phyloP scores from a whole-genome alignment of 2,113 vertebrate species.

The Oophaga pumilio region DNA sequence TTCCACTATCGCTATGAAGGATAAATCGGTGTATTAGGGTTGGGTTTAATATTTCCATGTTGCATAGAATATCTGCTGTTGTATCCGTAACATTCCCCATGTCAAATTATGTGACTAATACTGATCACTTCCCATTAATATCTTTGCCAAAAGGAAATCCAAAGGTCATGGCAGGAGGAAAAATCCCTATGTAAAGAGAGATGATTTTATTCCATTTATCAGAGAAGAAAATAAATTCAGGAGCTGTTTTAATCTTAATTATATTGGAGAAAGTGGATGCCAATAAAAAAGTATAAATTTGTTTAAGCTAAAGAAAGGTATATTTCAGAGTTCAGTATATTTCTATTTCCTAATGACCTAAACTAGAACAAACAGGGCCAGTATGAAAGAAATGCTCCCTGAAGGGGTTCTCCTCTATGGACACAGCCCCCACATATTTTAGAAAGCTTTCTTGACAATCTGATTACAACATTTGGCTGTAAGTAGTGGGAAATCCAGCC shows the following conservation, averaged over 20 bases:
- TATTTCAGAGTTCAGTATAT: no score
- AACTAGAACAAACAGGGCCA: no score
- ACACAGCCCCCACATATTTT: no score
- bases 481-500: no score
- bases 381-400: no score
- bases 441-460: no score
- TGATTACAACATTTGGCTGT: no score
- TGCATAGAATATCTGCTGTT: neutral
- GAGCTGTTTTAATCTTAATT: neutral
- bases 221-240: neutral
- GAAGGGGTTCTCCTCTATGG: no score
- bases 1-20: neutral
- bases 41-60: neutral
- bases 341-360: no score
- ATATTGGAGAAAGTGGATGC: neutral
- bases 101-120: neutral
- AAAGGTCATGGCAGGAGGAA: slow-evolving; percentile 38
- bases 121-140: neutral
- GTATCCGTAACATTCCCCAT: neutral
- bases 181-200: neutral
- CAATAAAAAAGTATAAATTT: no score
- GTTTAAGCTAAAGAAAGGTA: no score
- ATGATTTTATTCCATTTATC: slow-evolving; percentile 7
- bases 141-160: slow-evolving; percentile 43
- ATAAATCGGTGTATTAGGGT: neutral